A percentile compares a stretch with the other conserved stretches of the same genome.
phyloP scores from a whole-genome alignment of 2,113 vertebrate species.

The Bubo bubo region DNA sequence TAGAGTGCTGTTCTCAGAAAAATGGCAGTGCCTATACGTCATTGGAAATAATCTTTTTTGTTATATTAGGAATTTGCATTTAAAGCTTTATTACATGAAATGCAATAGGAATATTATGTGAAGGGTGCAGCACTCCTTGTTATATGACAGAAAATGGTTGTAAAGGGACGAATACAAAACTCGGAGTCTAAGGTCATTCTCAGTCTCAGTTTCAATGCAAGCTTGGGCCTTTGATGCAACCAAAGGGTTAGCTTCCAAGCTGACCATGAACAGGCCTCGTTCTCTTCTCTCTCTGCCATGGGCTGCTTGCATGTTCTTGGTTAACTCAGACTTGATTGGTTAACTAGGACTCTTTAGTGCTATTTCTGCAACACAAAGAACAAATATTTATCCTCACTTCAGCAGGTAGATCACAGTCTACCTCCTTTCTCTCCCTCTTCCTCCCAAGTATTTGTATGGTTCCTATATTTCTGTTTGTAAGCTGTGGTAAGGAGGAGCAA shows the following conservation, averaged over 20 bases:
- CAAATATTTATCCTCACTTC: background rate
- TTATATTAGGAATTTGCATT: background rate
- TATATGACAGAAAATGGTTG: background rate
- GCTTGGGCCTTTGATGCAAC: background rate
- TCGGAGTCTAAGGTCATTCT: background rate
- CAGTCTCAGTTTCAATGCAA: background rate
- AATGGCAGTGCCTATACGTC: background rate
- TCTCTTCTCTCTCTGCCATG: background rate
- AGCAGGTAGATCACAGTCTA: background rate
- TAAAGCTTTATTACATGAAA: background rate
- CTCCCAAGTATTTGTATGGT: background rate
- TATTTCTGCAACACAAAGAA: conserved; percentile 8
- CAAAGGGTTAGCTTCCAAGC: background rate
- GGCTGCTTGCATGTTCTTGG: conserved; percentile 23
- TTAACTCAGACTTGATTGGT: conserved; percentile 4
- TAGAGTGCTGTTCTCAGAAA: background rate
- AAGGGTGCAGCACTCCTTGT: background rate
- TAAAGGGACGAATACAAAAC: background rate
- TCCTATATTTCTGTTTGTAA: background rate
- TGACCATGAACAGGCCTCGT: background rate
- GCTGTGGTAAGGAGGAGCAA: background rate
- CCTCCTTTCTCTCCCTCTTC: background rate
- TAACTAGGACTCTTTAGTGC: background rate
- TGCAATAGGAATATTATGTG: background rate
- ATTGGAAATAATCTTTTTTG: background rate